Base-by-base conservation (phyloP, 2,797 vertebrate genomes). In the Chloroceryle inda region DNA sequence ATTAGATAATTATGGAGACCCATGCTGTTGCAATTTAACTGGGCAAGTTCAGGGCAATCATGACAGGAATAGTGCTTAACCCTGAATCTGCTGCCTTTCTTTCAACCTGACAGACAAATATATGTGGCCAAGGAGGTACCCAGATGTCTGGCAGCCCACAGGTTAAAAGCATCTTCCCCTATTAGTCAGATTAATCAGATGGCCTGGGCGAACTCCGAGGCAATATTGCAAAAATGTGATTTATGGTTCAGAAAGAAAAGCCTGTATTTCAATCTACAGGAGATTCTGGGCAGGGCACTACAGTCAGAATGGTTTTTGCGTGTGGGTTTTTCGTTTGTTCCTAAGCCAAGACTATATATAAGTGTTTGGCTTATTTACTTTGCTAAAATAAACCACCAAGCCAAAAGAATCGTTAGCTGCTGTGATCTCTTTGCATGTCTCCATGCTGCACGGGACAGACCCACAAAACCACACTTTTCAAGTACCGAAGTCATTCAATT, bases 1-100 rank as follows among this genome's bases (percentile, higher is more conserved):
- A 99, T 99, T 99, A 99, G 98, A 98, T 99, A 99, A 99, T 99
- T 99, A 99, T 98, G 98, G 98, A 98, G 97, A 98, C 98, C 98
- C 96, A 91, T 98, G 98, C 99, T 99, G 98, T 95, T 96, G 96
- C 98, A 98, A 98, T 98, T 99, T 98, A 98, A 98, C 97, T 97
- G 97, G 97, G 97, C 97, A 97, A 97, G 96, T 98, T 97, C 97
- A 97, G 97, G 97, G 98, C 98, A 97, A 96, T 97, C 96, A 94
- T 96, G 96, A 96, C 96, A 98, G 96, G 96, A 95, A 93, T 85
- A 90, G 78, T 85, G 93, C 92, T 98, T 98, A 98, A 98, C 97
- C 95, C 97, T 97, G 92, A 84, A 77, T 94, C 84, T 97, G 96
- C 97, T 93, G 95, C 89, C 82, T 89, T 91, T 92, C 89, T 68